Evolutionary conservation across 2,888 invertebrate genomes (phyloP).

Genomic region (Serripes groenlandicus): DNA sequence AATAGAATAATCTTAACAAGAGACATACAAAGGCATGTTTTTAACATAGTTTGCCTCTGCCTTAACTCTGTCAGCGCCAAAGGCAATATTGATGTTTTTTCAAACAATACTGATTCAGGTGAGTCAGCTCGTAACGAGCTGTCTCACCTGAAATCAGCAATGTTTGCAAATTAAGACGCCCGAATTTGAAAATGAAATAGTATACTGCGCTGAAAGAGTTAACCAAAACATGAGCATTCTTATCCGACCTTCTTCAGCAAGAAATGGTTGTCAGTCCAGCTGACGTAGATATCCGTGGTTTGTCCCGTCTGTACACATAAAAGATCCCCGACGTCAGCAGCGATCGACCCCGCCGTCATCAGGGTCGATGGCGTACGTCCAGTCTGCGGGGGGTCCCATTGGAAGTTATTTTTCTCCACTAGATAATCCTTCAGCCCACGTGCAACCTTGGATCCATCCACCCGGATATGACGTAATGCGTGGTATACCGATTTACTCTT

Average conservation of each 20-base stretch:
- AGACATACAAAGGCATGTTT: too few relatives aligned
- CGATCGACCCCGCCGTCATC: neutral
- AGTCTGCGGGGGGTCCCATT: neutral
- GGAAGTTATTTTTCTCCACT: slow-evolving; percentile 12
- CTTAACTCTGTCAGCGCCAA: too few relatives aligned
- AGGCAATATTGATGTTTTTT: too few relatives aligned
- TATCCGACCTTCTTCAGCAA: neutral
- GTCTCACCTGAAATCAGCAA: too few relatives aligned
- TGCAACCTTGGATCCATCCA: neutral
- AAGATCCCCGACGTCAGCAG: neutral
- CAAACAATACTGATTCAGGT: too few relatives aligned
- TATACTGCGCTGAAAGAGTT: too few relatives aligned
- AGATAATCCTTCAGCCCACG: neutral
- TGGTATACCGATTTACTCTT: neutral
- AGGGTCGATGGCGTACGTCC: slow-evolving; percentile 2
- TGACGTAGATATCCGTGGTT: neutral
- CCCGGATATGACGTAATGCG: neutral
- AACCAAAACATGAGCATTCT: too few relatives aligned
- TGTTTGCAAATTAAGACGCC: too few relatives aligned
- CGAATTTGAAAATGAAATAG: too few relatives aligned
- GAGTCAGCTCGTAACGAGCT: too few relatives aligned
- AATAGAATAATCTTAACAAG: too few relatives aligned
- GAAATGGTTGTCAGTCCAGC: neutral
- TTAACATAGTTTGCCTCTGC: too few relatives aligned
- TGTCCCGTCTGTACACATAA: neutral